Conservation (phyloP, 2,797 vertebrate genomes). For the Intellagama lesueurii region DNA sequence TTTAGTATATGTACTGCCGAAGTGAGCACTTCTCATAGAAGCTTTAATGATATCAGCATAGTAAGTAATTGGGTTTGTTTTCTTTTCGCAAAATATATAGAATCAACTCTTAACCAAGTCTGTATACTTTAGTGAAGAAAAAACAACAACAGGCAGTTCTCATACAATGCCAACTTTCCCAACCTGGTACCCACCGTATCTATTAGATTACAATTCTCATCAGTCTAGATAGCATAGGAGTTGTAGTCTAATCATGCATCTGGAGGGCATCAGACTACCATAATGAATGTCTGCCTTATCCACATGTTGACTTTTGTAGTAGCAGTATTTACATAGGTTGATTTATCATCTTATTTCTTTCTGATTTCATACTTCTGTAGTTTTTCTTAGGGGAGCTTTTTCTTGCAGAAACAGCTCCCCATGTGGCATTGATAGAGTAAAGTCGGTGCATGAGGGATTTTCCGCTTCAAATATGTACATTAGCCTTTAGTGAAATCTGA, state of each 20-base stretch:
- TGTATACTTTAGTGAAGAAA: background rate
- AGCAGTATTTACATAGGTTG: background rate
- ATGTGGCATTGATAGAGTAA: background rate
- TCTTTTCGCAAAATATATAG: background rate
- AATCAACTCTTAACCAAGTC: background rate
- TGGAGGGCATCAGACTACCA: background rate
- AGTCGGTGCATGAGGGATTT: background rate
- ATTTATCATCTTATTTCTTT: background rate
- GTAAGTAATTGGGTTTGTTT: background rate
- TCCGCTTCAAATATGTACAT: background rate
- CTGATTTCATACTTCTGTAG: background rate
- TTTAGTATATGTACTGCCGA: too few relatives aligned
- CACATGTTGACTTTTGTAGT: background rate
- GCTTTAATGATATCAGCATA: too few relatives aligned
- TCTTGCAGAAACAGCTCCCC: background rate
- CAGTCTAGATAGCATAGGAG: background rate
- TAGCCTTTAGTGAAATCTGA: background rate
- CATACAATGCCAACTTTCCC: background rate
- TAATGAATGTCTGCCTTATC: background rate
- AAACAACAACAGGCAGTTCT: background rate
- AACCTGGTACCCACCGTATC: background rate
- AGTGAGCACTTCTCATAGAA: too few relatives aligned
- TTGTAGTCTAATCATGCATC: background rate
- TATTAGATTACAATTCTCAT: background rate
- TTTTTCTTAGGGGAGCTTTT: conserved; percentile 1